Base-by-base conservation (phyloP, 2,888 invertebrate species). In the Zeuzera pyrina region DNA sequence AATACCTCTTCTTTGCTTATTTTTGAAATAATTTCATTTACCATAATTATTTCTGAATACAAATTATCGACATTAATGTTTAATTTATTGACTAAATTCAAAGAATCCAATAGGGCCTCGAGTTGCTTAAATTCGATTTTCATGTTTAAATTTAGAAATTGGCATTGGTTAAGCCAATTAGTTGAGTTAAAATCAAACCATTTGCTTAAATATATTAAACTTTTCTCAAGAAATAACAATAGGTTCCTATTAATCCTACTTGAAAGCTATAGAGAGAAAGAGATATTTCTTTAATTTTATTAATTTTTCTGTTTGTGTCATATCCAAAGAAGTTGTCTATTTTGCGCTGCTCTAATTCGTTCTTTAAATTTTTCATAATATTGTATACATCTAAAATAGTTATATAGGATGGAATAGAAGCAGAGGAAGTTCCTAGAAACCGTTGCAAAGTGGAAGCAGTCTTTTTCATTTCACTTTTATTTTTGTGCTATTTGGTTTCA, bases 311-410 rank as follows among this genome's bases (percentile, higher is more conserved):
- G 15, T 25, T 24, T 29, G 32, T 36, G 36, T 38, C 35, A 33
- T 41, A 38, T 11, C 38, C 32, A 39, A 39, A 41, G 24, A 21
- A 43, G 15, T 31, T 31, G 36, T 41, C 34, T 34, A 34, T 15
- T 38, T 39, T 41, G 26, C 34, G 32, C 36, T 41, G 30, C 16
- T 21, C 25, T 39, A 36, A 28, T 36, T 12, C 24, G 11, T 27
- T 24, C 34, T 21, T 38, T 31, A 40, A 26, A 30, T 21, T 36
- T 19, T 13, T 12, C 40, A 40, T 40, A 30, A 35, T 40, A 5
- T 12, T 19, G 34, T 38, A 40, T 12, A 38, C 25, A 36, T 42
- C 38, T 32, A 35, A 33, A 33, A 41, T 31, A 31, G 37, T 41
- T 12, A 41, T 33, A n/a, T n/a, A n/a, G n/a, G n/a, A n/a, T n/a